Evolutionary conservation across 1,140 invertebrate genomes (phyloP).

Genomic region (Elymnias hypermnestra): DNA sequence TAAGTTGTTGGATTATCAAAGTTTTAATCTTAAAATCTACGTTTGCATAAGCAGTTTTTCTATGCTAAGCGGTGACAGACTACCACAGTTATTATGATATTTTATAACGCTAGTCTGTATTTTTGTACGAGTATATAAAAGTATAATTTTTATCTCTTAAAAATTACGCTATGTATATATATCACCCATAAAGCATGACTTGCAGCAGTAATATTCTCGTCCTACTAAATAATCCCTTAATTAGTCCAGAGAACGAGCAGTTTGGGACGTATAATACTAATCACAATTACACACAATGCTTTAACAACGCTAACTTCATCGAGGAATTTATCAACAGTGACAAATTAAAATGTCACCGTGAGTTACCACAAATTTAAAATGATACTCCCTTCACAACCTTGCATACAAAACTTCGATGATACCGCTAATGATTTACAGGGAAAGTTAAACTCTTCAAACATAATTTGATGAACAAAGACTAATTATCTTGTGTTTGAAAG

Average conservation of each 20-base stretch:
- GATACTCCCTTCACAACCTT: constrained; percentile 26
- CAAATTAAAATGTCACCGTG: constrained; percentile 41
- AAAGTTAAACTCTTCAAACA: constrained; percentile 37
- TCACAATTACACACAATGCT: constrained; percentile 30
- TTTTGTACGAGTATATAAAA: too few relatives aligned
- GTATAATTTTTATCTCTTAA: too few relatives aligned
- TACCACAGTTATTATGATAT: too few relatives aligned
- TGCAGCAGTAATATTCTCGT: constrained; percentile 17
- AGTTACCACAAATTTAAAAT: constrained; percentile 39
- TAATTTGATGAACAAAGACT: too few relatives aligned
- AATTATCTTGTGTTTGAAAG: too few relatives aligned
- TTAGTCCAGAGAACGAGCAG: constrained; percentile 23
- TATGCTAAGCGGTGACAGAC: too few relatives aligned
- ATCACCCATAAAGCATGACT: neutral
- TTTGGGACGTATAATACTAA: constrained; percentile 21
- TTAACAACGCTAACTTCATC: constrained; percentile 35
- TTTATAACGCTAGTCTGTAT: too few relatives aligned
- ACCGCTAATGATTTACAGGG: constrained; percentile 46
- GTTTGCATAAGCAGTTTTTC: too few relatives aligned
- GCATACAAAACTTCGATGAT: constrained; percentile 36
- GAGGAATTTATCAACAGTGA: constrained; percentile 32
- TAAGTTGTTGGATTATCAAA: too few relatives aligned
- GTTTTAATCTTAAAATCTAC: too few relatives aligned
- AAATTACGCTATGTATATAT: too few relatives aligned
- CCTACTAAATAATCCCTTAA: constrained; percentile 18